Evolutionary conservation across 2,888 invertebrate genomes (phyloP).

Genomic region (Eilema griseolum): DNA sequence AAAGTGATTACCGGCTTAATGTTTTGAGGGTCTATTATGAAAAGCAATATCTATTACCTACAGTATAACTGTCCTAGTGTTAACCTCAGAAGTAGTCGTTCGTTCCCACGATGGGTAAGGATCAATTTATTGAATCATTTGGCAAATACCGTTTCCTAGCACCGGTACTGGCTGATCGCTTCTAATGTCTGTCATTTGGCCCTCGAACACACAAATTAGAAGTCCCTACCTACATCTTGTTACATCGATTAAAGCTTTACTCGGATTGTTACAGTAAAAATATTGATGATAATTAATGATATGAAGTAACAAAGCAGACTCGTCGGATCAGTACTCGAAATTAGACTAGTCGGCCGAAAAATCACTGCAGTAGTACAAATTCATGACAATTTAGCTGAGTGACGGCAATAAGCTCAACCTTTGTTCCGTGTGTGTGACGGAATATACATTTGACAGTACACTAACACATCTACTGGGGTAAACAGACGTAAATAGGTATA

Average conservation of each 20-base stretch:
- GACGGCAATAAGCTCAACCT: not conserved
- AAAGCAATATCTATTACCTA: slow-evolving; percentile 27
- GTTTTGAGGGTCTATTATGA: slow-evolving; percentile 38
- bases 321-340: too few species aligned
- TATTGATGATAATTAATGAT: not conserved
- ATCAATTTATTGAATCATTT: slow-evolving; percentile 77
- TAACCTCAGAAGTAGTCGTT: slow-evolving; percentile 61
- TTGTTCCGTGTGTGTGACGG: not conserved
- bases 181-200: slow-evolving; percentile 68
- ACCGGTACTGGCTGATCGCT: slow-evolving; percentile 66
- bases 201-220: slow-evolving; percentile 61
- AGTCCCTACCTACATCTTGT: slow-evolving; percentile 31
- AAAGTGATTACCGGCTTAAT: slow-evolving; percentile 52
- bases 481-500: too few species aligned
- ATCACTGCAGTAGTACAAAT: too few species aligned
- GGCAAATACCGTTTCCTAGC: slow-evolving; percentile 69
- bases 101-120: slow-evolving; percentile 76
- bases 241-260: slow-evolving; percentile 28
- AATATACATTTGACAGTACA: too few species aligned
- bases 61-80: slow-evolving; percentile 32
- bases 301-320: slow-evolving; percentile 1
- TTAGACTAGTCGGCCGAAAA: not conserved
- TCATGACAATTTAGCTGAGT: too few species aligned
- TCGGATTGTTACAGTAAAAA: not conserved
- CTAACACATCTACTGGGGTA: too few species aligned